Evolutionary conservation across 2,113 vertebrate species (phyloP), one percentile per base, ranked within the genome.

Genomic region (Grammatotria lemairii): DNA sequence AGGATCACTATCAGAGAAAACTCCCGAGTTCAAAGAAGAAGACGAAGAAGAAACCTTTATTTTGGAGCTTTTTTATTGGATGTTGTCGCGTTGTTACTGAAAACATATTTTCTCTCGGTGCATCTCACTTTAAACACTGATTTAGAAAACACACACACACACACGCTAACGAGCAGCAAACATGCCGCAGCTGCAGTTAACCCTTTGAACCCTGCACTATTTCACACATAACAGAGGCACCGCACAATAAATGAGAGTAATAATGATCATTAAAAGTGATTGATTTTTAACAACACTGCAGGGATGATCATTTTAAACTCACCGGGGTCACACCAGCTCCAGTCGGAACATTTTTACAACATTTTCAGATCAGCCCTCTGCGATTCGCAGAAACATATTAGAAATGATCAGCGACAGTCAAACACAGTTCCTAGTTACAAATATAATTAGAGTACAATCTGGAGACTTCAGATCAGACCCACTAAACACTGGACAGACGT

Each of bases 1-100:
- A 94, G 96, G 96, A 97, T 97, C 97, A 97, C 97, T 97, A 97
- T 96, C 94, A 95, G 92, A 95, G 84, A 91, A 94, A 96, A 96
- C 97, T 97, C 97, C 96, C 92, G 95, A 92, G 97, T 97, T 96
- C 96, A 95, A 19, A 47, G 57, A 40, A 49, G 87, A 9, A 8
- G 57, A 26, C 40, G 47, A 28, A 49, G 42, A 23, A 11, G 47
- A 19, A 84, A 68, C 70, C 42, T 90, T 82, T 90, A 31, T 90
- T 90, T 88, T 60, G 51, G 7, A 5, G 8, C 45, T 6, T 82
- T 83, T 87, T 86, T 75, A 40, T 83, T 84, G 75, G 80, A 17
- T 26, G 5, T 60, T 88, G 57, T 85, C 28, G 7, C 21, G 2
- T 75, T 49, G 31, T 75, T 49, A 75, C 16, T 31, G 82, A 49